phyloP scores from a whole-genome alignment of 2,888 invertebrate genomes.

The Limnephilus auricula region DNA sequence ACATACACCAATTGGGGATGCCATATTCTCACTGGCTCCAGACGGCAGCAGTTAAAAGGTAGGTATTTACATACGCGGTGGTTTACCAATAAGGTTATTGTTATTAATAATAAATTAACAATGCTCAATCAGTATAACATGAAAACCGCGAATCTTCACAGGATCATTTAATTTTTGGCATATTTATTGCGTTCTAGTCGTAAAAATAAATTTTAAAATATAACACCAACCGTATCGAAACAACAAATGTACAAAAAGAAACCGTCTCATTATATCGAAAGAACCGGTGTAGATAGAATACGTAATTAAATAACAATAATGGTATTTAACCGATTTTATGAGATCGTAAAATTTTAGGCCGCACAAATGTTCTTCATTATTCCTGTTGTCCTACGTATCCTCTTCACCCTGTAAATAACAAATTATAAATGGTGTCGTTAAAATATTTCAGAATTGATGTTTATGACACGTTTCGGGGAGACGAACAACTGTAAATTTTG shows the following conservation, averaged over 20 bases:
- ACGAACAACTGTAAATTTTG: neutral
- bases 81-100: too few relatives aligned
- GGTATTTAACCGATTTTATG: slow-evolving; percentile 12
- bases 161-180: neutral
- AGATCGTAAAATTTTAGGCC: slow-evolving; percentile 32
- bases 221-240: neutral
- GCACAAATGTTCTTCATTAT: neutral
- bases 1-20: too few relatives aligned
- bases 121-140: neutral
- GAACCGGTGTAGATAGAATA: neutral
- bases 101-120: too few relatives aligned
- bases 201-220: neutral
- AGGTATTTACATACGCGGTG: too few relatives aligned
- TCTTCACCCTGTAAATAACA: slow-evolving; percentile 24
- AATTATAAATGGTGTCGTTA: slow-evolving; percentile 35
- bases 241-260: neutral
- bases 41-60: too few relatives aligned
- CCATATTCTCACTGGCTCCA: too few relatives aligned
- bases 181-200: neutral
- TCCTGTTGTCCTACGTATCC: neutral
- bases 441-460: slow-evolving; percentile 4
- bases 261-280: neutral
- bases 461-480: slow-evolving; percentile 6
- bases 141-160: neutral
- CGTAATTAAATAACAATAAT: slow-evolving; percentile 2